Evolutionary conservation across 2,113 vertebrate genomes (phyloP).

Genomic region (Daphoenositta chrysoptera): DNA sequence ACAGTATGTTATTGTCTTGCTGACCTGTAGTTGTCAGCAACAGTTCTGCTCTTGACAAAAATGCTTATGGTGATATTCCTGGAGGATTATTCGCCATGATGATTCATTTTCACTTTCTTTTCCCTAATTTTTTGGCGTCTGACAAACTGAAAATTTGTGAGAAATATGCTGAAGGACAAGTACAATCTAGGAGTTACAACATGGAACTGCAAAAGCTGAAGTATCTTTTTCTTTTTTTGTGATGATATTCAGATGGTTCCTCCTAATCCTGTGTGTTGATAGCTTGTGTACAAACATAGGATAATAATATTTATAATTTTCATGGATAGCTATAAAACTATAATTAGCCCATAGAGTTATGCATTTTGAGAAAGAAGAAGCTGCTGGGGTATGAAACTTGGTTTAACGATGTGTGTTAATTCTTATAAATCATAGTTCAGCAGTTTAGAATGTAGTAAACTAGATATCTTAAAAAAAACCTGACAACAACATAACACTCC

Average conservation of each 20-base stretch:
- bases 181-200: background rate
- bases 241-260: background rate
- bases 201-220: background rate
- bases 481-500: background rate
- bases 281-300: background rate
- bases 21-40: background rate
- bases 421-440: background rate
- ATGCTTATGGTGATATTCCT: background rate
- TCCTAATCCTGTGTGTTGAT: background rate
- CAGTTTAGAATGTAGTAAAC: background rate
- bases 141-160: background rate
- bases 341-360: background rate
- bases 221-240: background rate
- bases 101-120: background rate
- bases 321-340: background rate
- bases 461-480: background rate
- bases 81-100: background rate
- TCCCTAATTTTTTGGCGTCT: background rate
- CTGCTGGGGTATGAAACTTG: background rate
- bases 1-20: background rate
- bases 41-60: background rate
- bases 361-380: background rate
- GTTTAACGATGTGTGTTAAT: background rate
- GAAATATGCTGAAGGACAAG: background rate
- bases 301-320: background rate